A percentile compares a stretch with the other conserved stretches of the same genome.
phyloP scores from a whole-genome alignment of 2,797 vertebrate genomes.

The Poeciliopsis infans region DNA sequence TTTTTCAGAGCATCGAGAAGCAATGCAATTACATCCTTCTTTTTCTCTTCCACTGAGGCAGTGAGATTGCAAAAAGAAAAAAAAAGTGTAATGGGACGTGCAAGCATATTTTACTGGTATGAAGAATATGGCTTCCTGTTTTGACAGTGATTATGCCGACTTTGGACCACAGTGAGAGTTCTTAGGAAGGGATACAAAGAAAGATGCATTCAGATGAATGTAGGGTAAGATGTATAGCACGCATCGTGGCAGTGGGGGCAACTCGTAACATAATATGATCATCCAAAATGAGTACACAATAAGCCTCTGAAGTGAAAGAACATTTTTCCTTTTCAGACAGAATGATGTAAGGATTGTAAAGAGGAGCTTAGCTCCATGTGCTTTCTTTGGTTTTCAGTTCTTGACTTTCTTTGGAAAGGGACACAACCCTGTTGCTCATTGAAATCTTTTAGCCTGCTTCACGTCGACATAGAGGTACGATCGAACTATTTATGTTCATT shows the following conservation, averaged over 20 bases:
- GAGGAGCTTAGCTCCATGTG: neutral
- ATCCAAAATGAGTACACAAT: neutral
- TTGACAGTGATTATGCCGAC: neutral
- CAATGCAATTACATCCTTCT: neutral
- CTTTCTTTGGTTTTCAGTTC: neutral
- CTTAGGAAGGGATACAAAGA: neutral
- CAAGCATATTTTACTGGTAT: neutral
- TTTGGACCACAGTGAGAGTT: neutral
- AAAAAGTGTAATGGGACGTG: neutral
- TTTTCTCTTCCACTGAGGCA: neutral
- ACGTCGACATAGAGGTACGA: neutral
- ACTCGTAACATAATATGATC: neutral
- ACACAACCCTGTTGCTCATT: neutral
- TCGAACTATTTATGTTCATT: neutral
- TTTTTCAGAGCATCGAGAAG: neutral
- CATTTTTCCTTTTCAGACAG: neutral
- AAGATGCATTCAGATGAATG: neutral
- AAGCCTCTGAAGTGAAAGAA: neutral
- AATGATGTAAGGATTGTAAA: neutral
- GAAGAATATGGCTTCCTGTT: neutral
- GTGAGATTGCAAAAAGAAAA: slow-evolving; percentile 7
- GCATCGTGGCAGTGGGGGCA: neutral
- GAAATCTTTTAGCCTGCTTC: neutral
- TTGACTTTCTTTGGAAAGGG: neutral
- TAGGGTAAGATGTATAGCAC: neutral